Evolutionary conservation across 2,797 vertebrate species (phyloP).

Genomic region (Cacajao melanocephalus): DNA sequence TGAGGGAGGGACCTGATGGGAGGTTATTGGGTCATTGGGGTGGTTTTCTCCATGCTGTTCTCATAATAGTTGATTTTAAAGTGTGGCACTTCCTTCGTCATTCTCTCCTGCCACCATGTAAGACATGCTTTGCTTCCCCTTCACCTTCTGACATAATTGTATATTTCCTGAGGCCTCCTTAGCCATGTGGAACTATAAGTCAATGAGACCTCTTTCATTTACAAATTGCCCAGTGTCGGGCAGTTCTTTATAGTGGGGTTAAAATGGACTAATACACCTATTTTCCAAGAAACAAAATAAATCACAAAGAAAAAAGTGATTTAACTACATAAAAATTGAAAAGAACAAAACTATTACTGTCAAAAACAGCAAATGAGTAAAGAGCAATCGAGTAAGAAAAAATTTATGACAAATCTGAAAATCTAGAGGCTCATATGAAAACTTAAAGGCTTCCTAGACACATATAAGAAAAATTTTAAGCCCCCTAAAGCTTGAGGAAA

Average conservation of each 20-base stretch:
- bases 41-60: background rate
- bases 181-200: background rate
- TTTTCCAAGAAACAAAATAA: constrained; percentile 8
- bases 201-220: background rate
- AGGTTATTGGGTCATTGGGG: background rate
- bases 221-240: background rate
- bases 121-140: background rate
- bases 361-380: background rate
- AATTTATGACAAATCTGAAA: background rate
- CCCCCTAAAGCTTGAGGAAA: background rate
- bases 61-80: background rate
- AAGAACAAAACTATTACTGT: background rate
- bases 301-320: background rate
- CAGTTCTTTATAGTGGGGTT: background rate
- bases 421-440: background rate
- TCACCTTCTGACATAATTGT: background rate
- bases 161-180: background rate
- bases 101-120: background rate
- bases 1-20: background rate
- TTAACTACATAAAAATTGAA: background rate
- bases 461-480: background rate
- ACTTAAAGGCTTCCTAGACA: background rate
- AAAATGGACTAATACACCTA: background rate
- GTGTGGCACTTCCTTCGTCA: background rate
- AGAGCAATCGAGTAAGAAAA: background rate